Conservation (phyloP, 2,888 invertebrate species). For the Xanthorhoe spadicearia region DNA sequence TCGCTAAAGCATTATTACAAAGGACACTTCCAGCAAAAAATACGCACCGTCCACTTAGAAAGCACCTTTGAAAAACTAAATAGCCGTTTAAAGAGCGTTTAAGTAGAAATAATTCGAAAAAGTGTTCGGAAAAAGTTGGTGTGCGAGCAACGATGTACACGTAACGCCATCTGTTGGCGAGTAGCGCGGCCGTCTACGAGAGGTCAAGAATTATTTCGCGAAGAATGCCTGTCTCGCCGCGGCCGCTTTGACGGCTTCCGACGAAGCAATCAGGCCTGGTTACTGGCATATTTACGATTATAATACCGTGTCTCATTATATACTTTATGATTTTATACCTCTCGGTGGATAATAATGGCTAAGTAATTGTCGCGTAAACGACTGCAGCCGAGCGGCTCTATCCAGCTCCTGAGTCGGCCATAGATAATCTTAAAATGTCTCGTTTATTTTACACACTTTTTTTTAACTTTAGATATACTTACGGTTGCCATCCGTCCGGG, state of each 20-base stretch:
- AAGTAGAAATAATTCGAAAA: constrained; percentile 77
- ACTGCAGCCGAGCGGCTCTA: constrained; percentile 48
- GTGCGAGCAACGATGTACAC: constrained; percentile 72
- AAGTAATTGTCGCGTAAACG: constrained; percentile 75
- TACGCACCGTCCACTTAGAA: constrained; percentile 75
- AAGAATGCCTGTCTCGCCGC: constrained; percentile 75
- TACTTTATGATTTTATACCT: constrained; percentile 82
- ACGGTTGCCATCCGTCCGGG: too few relatives aligned
- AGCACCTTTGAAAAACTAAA: constrained; percentile 81
- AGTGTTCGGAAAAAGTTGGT: constrained; percentile 64
- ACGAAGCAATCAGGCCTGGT: constrained; percentile 83
- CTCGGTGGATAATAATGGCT: constrained; percentile 72
- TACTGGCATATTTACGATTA: constrained; percentile 84
- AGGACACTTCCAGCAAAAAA: constrained; percentile 72
- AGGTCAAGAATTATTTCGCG: constrained; percentile 76
- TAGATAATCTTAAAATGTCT: constrained; percentile 25
- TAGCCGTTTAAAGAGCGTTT: constrained; percentile 79
- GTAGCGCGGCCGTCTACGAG: constrained; percentile 66
- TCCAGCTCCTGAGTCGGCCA: constrained; percentile 18
- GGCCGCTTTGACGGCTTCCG: constrained; percentile 82
- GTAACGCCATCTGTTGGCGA: constrained; percentile 81
- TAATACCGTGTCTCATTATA: constrained; percentile 82
- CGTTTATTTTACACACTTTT: constrained; percentile 15
- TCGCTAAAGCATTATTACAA: constrained; percentile 76
- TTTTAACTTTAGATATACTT: too few relatives aligned